Evolutionary conservation across 1,140 invertebrate genomes (phyloP).

Genomic region (Papilio machaon): DNA sequence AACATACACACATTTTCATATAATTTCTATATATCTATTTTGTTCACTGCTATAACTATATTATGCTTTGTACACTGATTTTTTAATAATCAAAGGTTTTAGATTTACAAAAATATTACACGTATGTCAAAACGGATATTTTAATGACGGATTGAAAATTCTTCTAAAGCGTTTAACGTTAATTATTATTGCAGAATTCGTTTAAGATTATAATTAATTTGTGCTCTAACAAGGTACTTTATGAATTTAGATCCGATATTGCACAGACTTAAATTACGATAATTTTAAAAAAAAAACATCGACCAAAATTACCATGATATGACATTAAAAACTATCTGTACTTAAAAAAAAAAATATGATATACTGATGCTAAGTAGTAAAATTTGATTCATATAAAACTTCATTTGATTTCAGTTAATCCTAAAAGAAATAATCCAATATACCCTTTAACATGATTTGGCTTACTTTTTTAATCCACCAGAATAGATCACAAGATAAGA

Average conservation of each 20-base stretch:
- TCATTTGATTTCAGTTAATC: conserved; percentile 71
- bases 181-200: conserved; percentile 33
- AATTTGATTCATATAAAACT: conserved; percentile 77
- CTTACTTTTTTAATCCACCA: conserved; percentile 67
- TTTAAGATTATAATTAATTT: conserved; percentile 42
- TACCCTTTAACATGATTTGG: conserved; percentile 78
- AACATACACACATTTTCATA: not conserved
- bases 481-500: conserved; percentile 70
- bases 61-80: conserved; percentile 33
- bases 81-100: not conserved
- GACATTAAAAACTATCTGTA: conserved; percentile 76
- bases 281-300: conserved; percentile 65
- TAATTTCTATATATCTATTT: conserved; percentile 19
- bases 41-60: conserved; percentile 29
- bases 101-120: not conserved
- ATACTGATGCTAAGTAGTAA: conserved; percentile 74
- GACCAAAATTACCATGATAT: conserved; percentile 74
- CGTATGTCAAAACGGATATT: not conserved
- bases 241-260: conserved; percentile 40
- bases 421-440: conserved; percentile 77
- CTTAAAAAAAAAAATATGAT: conserved; percentile 76
- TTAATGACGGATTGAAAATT: not conserved
- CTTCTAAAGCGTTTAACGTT: conserved; percentile 9
- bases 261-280: conserved; percentile 59
- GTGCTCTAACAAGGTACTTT: conserved; percentile 45